phyloP scores from a whole-genome alignment of 2,797 vertebrate species.

The Leptodactylus fallax region DNA sequence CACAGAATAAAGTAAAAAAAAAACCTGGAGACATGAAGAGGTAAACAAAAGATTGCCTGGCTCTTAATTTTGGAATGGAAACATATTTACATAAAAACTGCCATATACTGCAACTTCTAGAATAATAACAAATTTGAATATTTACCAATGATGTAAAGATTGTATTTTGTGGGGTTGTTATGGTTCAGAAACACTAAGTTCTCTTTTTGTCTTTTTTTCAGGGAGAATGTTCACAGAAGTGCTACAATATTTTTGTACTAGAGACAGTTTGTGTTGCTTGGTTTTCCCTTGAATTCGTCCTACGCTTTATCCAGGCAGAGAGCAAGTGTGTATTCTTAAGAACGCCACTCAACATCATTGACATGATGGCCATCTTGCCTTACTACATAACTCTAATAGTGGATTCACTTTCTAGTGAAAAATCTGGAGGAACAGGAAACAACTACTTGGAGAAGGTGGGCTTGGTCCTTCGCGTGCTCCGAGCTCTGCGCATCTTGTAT shows the following conservation, averaged over 20 bases:
- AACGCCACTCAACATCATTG: conserved; percentile 93
- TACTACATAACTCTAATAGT: conserved; percentile 92
- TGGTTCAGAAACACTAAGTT: neutral
- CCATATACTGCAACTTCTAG: neutral
- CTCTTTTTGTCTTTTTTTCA: conserved; percentile 65
- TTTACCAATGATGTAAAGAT: neutral
- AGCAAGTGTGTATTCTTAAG: conserved; percentile 92
- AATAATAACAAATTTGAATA: too few relatives aligned
- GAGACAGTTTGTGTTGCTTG: conserved; percentile 95
- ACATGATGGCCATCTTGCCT: conserved; percentile 93
- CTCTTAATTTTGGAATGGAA: neutral
- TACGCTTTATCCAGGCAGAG: conserved; percentile 93
- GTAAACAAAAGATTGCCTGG: neutral
- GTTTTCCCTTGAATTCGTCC: conserved; percentile 95
- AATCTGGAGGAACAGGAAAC: conserved; percentile 79
- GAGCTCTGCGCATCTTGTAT: conserved; percentile 92
- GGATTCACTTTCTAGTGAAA: conserved; percentile 81
- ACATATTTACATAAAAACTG: neutral
- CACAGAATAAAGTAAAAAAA: too few relatives aligned
- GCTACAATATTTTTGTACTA: conserved; percentile 92
- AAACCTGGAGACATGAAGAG: too few relatives aligned
- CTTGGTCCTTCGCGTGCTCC: conserved; percentile 88
- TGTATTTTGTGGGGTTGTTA: neutral
- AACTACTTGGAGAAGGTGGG: conserved; percentile 94
- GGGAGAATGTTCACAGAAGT: conserved; percentile 92